Evolutionary conservation across 2,888 invertebrate genomes (phyloP), one percentile per base, ranked within the genome.

Genomic region (Drosophila nigritarsus): DNA sequence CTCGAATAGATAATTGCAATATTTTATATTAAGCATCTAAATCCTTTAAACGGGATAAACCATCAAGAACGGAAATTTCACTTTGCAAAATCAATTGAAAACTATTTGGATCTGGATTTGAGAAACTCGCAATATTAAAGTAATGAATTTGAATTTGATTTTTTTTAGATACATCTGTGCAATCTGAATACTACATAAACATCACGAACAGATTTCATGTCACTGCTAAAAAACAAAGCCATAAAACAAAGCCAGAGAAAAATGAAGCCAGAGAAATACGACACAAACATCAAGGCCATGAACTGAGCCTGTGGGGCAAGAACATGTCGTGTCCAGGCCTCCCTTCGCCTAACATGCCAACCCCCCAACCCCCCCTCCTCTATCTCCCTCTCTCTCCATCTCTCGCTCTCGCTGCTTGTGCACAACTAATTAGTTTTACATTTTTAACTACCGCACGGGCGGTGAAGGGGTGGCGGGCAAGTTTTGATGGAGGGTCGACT

Each of bases 391-490:
- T n/a, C n/a, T 45, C 45, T n/a, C 32, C 13, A 18, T 13, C 36
- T 9, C 29, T 24, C 50, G 2, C n/a, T 9, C 24, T 48, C 6
- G 6, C 20, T 20, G 8, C 9, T 34, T 2, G 56, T 29, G n/a
- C 8, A 30, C 67, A 73, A 75, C 82, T 83, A 83, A 83, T 87
- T 87, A 83, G 83, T 83, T 83, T 83, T 84, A 82, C 85, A 83
- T 83, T 87, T 83, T 81, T 81, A 83, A 81, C 85, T 75, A 81
- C 75, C 84, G 67, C 58, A 65, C 68, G 59, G 76, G 71, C 51
- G 20, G 42, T 2, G 59, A 32, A 32, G 62, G 45, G 55, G 36
- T 24, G 32, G 7, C 27, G 4, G 24, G 24, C 9, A 3, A 20
- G 24, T 30, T 18, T 27, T 27, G n/a, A 36, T 38, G 27, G 13